These are phyloP conservation scores for Agrochola lota DNA, from an alignment of 2,888 invertebrate species.

Conservation along the genomic window DNA sequence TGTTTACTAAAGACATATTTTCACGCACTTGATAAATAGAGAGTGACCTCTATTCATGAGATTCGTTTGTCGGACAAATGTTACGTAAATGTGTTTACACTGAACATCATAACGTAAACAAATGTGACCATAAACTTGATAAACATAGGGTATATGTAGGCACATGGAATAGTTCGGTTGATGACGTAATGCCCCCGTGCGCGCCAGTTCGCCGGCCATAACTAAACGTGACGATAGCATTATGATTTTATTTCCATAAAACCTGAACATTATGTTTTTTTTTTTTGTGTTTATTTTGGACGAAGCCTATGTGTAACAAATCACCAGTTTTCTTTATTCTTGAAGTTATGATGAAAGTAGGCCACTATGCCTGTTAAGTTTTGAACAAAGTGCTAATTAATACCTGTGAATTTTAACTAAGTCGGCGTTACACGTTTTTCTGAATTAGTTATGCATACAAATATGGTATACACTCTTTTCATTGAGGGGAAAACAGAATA, in stretches of 20 bases:
- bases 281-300: not conserved
- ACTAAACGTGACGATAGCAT: slow-evolving; percentile 34
- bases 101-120: slow-evolving; percentile 70
- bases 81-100: slow-evolving; percentile 68
- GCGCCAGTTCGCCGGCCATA: slow-evolving; percentile 36
- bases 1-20: slow-evolving; percentile 59
- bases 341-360: slow-evolving; percentile 27
- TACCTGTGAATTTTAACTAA: not conserved
- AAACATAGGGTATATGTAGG: slow-evolving; percentile 60
- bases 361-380: slow-evolving; percentile 18
- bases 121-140: slow-evolving; percentile 76
- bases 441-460: slow-evolving; percentile 18
- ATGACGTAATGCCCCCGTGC: slow-evolving; percentile 57
- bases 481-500: slow-evolving; percentile 25
- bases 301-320: not conserved
- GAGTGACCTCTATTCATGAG: slow-evolving; percentile 64
- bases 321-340: not conserved
- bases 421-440: not conserved
- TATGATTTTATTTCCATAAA: not conserved
- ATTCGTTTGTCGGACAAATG: slow-evolving; percentile 55
- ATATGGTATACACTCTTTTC: slow-evolving; percentile 15
- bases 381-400: not conserved
- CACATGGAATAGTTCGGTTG: slow-evolving; percentile 55
- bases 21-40: slow-evolving; percentile 65
- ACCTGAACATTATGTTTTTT: not conserved